Base-by-base conservation (phyloP, 2,888 invertebrate genomes). In the Harpalus rufipes region DNA sequence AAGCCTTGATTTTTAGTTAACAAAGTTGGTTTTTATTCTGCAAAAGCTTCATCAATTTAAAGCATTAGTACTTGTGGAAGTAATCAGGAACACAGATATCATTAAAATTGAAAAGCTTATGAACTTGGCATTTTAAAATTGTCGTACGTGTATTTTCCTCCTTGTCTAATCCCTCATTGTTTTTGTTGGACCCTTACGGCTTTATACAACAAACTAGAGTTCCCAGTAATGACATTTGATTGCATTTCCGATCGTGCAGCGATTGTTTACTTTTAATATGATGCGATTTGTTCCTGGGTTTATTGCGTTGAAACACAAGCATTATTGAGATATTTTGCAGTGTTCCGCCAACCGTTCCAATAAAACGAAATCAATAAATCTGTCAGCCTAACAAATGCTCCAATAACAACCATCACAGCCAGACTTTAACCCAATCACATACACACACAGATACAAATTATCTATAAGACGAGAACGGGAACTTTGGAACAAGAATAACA, bases 361-460 rank as follows among this genome's bases (percentile, higher is more conserved):
- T 68, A 68, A 68, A 68, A 68, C 68, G 68, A 68, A 68, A 68
- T 68, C 68, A 68, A 68, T 68, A 68, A 68, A 68, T 68, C 68
- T 68, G 21, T 14, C 68, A 14, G 39, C 39, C 68, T 32, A 68
- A 68, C 68, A 68, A 68, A 68, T 68, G 68, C 32, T 68, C 68
- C 68, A 68, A 68, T 68, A 68, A 68, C 25, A 68, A 6, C 32
- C 32, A 68, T 68, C 68, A 68, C 25, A 68, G 12, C 7, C 68
- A 68, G 25, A 68, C 68, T 68, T 68, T 68, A 68, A 68, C 68
- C 68, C 32, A 68, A 68, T 68, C 44, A 51, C 44, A 51, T 7
- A 51, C 44, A 51, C 44, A 51, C 10, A 51, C 44, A 12, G 44
- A 12, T 51, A 51, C 44, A 10, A 51, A 51, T 51, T 51, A 51